Percentiles rank a stretch among this genome's conserved stretches.
These are phyloP conservation scores for Venusia cambrica DNA, from an alignment of 2,888 invertebrate genomes.

Conservation along the genomic window DNA sequence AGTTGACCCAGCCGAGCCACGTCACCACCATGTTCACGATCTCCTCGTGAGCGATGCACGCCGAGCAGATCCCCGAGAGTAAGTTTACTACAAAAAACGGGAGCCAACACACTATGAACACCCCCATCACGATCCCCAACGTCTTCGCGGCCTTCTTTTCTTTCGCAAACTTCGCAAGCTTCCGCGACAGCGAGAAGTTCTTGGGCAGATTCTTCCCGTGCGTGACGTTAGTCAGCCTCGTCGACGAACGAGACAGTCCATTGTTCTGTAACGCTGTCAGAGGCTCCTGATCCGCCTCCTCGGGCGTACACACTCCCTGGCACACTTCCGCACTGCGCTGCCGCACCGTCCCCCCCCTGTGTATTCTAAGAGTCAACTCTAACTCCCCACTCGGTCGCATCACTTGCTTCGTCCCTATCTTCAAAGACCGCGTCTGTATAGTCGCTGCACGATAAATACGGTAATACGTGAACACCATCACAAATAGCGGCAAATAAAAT, in stretches of 20 bases:
- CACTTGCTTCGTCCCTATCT: slow-evolving; percentile 95
- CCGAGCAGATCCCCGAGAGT: slow-evolving; percentile 92
- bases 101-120: slow-evolving; percentile 98
- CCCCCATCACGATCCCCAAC: slow-evolving; percentile 97
- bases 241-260: slow-evolving; percentile 86
- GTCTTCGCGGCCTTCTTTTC: slow-evolving; percentile 99
- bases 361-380: slow-evolving; percentile 94
- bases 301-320: slow-evolving; percentile 83
- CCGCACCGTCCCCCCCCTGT: slow-evolving; percentile 91
- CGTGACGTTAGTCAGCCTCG: slow-evolving; percentile 82
- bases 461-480: slow-evolving; percentile 99
- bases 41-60: slow-evolving; percentile 93
- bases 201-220: slow-evolving; percentile 86
- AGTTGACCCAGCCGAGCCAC: slow-evolving; percentile 98
- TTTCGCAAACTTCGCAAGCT: slow-evolving; percentile 96
- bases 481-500: slow-evolving; percentile 97
- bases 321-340: slow-evolving; percentile 75
- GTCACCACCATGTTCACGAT: slow-evolving; percentile 93
- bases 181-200: slow-evolving; percentile 95
- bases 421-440: slow-evolving; percentile 93
- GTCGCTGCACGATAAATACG: slow-evolving; percentile 97
- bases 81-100: slow-evolving; percentile 98
- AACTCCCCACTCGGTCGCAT: slow-evolving; percentile 91
- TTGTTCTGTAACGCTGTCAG: slow-evolving; percentile 89
- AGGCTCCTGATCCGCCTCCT: slow-evolving; percentile 86